Conservation (phyloP, 2,888 invertebrate genomes). For the Drosophila monieri region DNA sequence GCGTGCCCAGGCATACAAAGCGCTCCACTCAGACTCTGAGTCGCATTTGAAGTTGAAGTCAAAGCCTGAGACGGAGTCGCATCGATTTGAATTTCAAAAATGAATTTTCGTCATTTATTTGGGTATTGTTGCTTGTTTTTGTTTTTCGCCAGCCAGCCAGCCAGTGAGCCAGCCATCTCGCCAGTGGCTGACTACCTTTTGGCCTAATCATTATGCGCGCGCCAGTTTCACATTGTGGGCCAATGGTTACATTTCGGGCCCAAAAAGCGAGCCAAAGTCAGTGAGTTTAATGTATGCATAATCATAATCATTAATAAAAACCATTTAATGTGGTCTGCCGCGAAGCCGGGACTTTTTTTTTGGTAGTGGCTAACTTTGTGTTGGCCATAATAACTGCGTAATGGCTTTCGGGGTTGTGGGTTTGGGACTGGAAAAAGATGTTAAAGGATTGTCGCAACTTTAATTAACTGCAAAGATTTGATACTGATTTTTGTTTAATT, state of each 20-base stretch:
- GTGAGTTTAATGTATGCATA: slow-evolving; percentile 62
- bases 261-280: slow-evolving; percentile 21
- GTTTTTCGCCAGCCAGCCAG: not conserved
- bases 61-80: slow-evolving; percentile 27
- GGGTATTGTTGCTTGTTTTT: slow-evolving; percentile 22
- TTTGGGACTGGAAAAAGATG: not conserved
- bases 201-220: slow-evolving; percentile 51
- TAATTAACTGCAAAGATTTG: not conserved
- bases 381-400: slow-evolving; percentile 28
- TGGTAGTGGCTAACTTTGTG: slow-evolving; percentile 9
- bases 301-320: slow-evolving; percentile 71
- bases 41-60: slow-evolving; percentile 17
- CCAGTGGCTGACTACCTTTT: slow-evolving; percentile 16
- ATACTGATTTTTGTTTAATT: not conserved
- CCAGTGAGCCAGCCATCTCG: no score
- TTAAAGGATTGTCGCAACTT: slow-evolving; percentile 3
- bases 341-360: slow-evolving; percentile 27
- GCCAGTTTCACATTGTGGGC: slow-evolving; percentile 49
- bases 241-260: slow-evolving; percentile 16
- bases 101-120: slow-evolving; percentile 38
- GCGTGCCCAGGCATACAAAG: slow-evolving; percentile 62
- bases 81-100: slow-evolving; percentile 62
- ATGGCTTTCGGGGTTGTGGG: slow-evolving; percentile 7
- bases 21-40: slow-evolving; percentile 48
- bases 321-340: slow-evolving; percentile 60